Base-by-base conservation (phyloP, 2,113 vertebrate species). In the Spilogale gracilis region DNA sequence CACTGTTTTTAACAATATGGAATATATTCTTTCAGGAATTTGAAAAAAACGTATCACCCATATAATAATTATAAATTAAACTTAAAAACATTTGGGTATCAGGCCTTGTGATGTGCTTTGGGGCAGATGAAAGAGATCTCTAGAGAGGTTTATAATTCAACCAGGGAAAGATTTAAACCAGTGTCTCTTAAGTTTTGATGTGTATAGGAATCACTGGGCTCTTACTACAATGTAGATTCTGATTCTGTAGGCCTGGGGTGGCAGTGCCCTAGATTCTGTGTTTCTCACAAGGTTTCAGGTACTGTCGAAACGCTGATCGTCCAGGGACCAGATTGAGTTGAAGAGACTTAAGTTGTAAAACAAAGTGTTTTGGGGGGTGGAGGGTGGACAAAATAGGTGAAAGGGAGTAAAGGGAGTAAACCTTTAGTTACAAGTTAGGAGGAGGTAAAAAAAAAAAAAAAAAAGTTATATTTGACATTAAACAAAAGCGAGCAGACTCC, bases 51-150 rank as follows among this genome's bases (percentile, higher is more conserved):
- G 20, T 63, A 71, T 97, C 23, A 20, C 52, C 0, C 71, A 20
- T 4, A 32, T 86, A 74, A 82, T 71, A 74, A 60, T 93, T 86
- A 3, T 27, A 92, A 96, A 71, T 89, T 61, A 92, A 88, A 90
- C 32, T 60, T 81, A 56, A 86, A 86, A 63, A 45, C 18, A 7
- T 92, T 86, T 93, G 45, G 9, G 27, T 76, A 38, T 94, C 6
- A 56, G 80, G 50, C 73, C 61, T 67, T 63, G 14, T 8, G 32
- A 52, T 56, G 25, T 38, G 25, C 25, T 89, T 25, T 73, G 38
- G 60, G 18, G 67, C 38, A 81, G 56, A 48, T 52, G 43, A 73
- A 60, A 23, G 80, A 92, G 85, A 80, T 12, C 56, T 48, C 16
- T 43, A 45, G 73, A 60, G 65, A 74, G 60, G 56, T 16, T 91